Conservation (phyloP, 2,113 vertebrate species). For the Todiramphus saurophagus region DNA sequence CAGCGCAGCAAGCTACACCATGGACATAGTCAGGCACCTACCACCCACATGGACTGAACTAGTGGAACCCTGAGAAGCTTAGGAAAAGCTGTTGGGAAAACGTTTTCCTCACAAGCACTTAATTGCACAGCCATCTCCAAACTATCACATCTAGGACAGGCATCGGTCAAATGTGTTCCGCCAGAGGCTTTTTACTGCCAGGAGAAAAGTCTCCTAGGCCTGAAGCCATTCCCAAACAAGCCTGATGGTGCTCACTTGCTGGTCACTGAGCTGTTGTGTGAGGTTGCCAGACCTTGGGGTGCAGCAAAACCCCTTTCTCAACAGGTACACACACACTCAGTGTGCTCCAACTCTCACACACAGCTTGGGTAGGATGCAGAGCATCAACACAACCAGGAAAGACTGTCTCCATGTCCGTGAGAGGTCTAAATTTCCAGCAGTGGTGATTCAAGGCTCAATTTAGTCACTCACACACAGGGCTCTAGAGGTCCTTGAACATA, state of each 20-base stretch:
- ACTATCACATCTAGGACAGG: neutral
- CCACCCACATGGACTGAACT: neutral
- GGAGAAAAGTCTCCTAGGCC: neutral
- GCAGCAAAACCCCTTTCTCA: neutral
- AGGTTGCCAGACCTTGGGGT: neutral
- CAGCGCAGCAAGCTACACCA: neutral
- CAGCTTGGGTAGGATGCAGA: neutral
- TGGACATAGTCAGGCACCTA: fast-evolving
- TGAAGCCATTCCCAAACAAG: neutral
- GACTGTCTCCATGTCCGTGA: neutral
- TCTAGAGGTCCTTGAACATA: neutral
- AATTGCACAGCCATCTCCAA: neutral
- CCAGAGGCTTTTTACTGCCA: neutral
- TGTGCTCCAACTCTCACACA: neutral
- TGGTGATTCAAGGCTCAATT: neutral
- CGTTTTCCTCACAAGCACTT: neutral
- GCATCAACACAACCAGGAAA: neutral
- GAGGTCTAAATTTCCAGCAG: neutral
- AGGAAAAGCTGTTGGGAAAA: neutral
- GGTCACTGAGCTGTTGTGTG: neutral
- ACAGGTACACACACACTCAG: neutral
- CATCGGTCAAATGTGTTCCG: neutral
- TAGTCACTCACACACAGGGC: neutral
- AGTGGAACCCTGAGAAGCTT: neutral
- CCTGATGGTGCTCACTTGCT: neutral